Percentiles rank a stretch among this genome's conserved stretches.
These are phyloP conservation scores for Lophochroa leadbeateri DNA, from an alignment of 2,113 vertebrate species.

Conservation along the genomic window DNA sequence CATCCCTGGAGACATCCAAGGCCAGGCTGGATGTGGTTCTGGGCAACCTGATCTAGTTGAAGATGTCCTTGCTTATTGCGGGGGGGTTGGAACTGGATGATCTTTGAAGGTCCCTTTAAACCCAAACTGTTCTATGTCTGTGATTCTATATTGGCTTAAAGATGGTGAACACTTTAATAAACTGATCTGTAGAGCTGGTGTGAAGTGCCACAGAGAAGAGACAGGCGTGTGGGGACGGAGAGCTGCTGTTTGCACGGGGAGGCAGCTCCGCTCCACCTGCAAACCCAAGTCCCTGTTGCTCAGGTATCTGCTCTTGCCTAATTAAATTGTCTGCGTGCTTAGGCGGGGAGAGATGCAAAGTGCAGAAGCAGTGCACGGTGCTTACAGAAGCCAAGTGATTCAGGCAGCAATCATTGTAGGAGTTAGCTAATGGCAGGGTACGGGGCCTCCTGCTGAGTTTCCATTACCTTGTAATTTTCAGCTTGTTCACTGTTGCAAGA, in stretches of 20 bases:
- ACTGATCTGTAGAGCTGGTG: rapidly evolving
- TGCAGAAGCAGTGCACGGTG: conserved; percentile 13
- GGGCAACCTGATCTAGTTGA: not conserved
- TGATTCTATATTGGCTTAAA: not conserved
- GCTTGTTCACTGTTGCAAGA: conserved; percentile 80
- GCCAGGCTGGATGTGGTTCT: not conserved
- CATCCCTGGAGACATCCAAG: not conserved
- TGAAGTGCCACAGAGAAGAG: not conserved
- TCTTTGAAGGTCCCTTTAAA: not conserved
- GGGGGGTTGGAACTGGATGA: not conserved
- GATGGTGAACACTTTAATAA: not conserved
- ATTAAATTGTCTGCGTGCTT: conserved; percentile 49
- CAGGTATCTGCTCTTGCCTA: conserved; percentile 26
- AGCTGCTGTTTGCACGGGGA: not conserved
- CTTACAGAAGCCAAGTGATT: conserved; percentile 54
- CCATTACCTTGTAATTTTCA: conserved; percentile 86
- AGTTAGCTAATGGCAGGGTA: conserved; percentile 79
- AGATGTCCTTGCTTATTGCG: not conserved
- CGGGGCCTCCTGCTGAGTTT: conserved; percentile 72
- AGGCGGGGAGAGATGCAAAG: conserved; percentile 49
- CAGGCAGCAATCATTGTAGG: conserved; percentile 69
- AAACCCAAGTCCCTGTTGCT: not conserved
- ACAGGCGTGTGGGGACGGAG: not conserved
- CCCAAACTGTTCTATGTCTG: not conserved
- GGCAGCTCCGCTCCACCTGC: not conserved